Percentiles rank a stretch among this genome's conserved stretches.
phyloP scores from a whole-genome alignment of 2,113 vertebrate species.

The Burhinus bistriatus region DNA sequence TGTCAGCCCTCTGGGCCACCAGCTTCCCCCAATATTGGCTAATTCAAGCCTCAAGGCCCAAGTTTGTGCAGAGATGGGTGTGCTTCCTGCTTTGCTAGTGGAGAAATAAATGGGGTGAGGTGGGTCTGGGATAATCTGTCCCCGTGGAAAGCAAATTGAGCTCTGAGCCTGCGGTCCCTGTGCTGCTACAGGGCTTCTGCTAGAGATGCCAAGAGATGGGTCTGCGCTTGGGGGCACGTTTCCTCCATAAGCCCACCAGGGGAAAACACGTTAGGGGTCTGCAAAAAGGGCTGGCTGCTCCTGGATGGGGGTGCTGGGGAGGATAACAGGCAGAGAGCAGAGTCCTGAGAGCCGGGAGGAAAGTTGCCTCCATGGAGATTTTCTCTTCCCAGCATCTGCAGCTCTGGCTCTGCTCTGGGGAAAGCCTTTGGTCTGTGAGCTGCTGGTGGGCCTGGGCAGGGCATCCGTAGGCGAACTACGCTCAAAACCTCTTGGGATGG shows the following conservation, averaged over 20 bases:
- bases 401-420: background rate
- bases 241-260: background rate
- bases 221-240: rapidly evolving
- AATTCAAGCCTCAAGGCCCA: background rate
- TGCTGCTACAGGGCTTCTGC: background rate
- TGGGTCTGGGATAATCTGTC: background rate
- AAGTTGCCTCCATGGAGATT: rapidly evolving
- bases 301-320: background rate
- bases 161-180: background rate
- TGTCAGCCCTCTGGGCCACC: background rate
- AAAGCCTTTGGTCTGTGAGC: background rate
- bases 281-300: background rate
- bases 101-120: background rate
- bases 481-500: background rate
- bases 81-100: background rate
- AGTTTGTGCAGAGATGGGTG: too few species aligned
- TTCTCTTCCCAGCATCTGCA: background rate
- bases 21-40: too few species aligned
- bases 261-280: rapidly evolving
- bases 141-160: background rate
- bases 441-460: background rate
- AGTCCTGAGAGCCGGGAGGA: background rate
- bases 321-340: background rate
- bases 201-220: background rate
- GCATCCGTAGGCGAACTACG: too few species aligned